Base-by-base conservation (phyloP, 1,140 invertebrate species). In the Teleopsis dalmanni region DNA sequence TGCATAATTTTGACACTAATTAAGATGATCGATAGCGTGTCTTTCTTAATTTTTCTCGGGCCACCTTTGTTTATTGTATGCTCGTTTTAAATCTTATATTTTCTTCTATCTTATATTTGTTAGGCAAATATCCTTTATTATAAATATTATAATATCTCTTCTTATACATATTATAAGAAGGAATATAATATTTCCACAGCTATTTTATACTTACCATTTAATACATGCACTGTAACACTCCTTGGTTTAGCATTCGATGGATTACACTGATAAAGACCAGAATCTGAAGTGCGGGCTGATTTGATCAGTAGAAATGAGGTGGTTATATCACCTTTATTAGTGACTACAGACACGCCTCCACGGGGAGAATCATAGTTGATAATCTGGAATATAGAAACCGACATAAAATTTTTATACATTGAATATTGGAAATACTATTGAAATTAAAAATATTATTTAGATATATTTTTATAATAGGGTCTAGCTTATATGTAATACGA, bases 351-450 rank as follows among this genome's bases (percentile, higher is more conserved):
- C 16, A 71, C 87, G 2, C 88, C 88, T 26, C 88, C 88, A 47
- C 88, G 76, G 2, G 86, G 84, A 48, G 88, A 91, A 71, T 91
- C 88, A 74, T 91, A 92, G 78, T 90, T 91, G 70, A 92, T 90
- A 73, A 85, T 87, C 88, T 88, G 75, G 40, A 50, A 47, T 14
- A 35, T 23, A 37, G 40, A 47, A 29, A 52, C 44, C 29, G 14
- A 25, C n/a, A n/a, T n/a, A n/a, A n/a, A n/a, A n/a, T 18, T 29
- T 29, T 29, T 29, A 29, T 29, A 29, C 27, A 7, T 8, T 7
- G 27, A 29, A 29, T 29, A n/a, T n/a, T n/a, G n/a, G n/a, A n/a
- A n/a, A n/a, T n/a, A 37, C 7, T 9, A 31, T 9, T 9, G 29
- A 31, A n/a, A 31, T 31, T 31, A 31, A 31, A 31, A n/a, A 31